Evolutionary conservation across 2,113 vertebrate species (phyloP).

Genomic region (Jacana jacana): DNA sequence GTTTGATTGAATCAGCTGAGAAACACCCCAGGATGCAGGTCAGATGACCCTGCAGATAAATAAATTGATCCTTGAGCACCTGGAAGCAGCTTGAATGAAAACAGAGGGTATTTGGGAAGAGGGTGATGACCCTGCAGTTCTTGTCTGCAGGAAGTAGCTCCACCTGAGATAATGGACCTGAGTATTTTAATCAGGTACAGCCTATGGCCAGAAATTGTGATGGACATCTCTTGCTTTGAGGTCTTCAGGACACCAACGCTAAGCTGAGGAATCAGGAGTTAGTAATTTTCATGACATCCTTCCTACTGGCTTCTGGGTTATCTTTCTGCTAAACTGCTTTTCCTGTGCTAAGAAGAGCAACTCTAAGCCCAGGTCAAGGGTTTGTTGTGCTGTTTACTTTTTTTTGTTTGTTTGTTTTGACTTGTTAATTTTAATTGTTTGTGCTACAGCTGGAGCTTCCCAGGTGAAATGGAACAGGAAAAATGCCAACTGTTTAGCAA

Average conservation of each 20-base stretch:
- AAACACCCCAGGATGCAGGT: neutral
- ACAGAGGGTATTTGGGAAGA: neutral
- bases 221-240: neutral
- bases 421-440: neutral
- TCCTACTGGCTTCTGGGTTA: neutral
- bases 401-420: neutral
- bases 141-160: neutral
- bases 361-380: neutral
- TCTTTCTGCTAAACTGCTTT: neutral
- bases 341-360: neutral
- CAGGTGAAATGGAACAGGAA: constrained; percentile 98
- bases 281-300: neutral
- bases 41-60: neutral
- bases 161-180: neutral
- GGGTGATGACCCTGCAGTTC: neutral
- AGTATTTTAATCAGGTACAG: neutral
- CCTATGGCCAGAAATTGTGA: neutral
- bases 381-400: neutral
- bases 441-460: constrained; percentile 90
- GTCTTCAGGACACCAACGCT: neutral
- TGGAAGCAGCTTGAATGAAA: neutral
- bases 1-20: neutral
- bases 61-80: neutral
- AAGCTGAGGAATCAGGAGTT: neutral
- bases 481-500: constrained; percentile 89